phyloP scores from a whole-genome alignment of 2,113 vertebrate genomes.

The Aegithalos caudatus region DNA sequence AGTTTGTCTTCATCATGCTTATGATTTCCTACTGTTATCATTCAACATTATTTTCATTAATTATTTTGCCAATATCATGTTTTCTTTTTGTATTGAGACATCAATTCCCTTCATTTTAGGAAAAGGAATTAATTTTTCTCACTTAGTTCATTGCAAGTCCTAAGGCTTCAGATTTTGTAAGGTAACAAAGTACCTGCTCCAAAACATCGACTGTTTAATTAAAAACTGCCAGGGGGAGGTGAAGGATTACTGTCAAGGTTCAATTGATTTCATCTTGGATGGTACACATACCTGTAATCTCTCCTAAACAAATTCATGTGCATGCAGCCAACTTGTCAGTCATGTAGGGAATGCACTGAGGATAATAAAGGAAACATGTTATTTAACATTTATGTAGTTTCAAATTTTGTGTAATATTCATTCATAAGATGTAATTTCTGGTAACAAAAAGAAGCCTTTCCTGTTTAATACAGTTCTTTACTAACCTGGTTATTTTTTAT shows the following conservation, averaged over 20 bases:
- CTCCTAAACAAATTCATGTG: not conserved
- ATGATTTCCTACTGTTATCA: not conserved
- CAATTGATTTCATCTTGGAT: not conserved
- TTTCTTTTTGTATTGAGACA: not conserved
- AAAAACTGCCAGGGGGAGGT: not conserved
- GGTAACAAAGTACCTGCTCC: not conserved
- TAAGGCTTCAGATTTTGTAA: not conserved
- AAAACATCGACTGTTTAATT: constrained; percentile 22
- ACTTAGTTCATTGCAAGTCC: not conserved
- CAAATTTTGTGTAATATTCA: not conserved
- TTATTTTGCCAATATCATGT: not conserved
- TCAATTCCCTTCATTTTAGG: constrained; percentile 14
- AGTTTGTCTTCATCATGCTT: not conserved
- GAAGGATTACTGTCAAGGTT: constrained; percentile 24
- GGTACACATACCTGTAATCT: not conserved
- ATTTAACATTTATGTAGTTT: not conserved
- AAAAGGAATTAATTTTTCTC: not conserved
- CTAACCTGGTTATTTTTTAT: not conserved
- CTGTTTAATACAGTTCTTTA: not conserved
- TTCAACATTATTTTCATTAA: constrained; percentile 1
- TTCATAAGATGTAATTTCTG: not conserved
- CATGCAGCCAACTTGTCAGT: not conserved
- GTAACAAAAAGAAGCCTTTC: not conserved
- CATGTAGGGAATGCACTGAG: not conserved
- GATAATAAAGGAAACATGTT: not conserved